These are phyloP conservation scores for Brachionus koreanus DNA, from an alignment of 1,140 invertebrate species.

Conservation along the genomic window DNA sequence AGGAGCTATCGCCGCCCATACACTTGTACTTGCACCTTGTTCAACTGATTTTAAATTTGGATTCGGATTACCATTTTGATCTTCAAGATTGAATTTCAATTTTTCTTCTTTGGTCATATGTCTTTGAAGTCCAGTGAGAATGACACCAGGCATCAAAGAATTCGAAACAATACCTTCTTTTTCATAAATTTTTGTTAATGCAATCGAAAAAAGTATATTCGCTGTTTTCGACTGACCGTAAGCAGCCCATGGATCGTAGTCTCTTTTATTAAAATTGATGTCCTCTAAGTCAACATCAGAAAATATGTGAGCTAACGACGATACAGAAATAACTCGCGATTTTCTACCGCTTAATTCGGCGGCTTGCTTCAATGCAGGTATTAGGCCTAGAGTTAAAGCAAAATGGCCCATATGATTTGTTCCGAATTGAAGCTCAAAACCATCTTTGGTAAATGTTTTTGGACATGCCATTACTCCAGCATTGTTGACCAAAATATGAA, in stretches of 20 bases:
- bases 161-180: background rate
- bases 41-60: constrained; percentile 46
- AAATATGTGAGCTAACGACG: background rate
- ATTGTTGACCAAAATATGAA: constrained; percentile 17
- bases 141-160: constrained; percentile 11
- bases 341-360: background rate
- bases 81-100: background rate
- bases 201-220: constrained; percentile 37
- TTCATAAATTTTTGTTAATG: background rate
- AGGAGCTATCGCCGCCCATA: constrained; percentile 73
- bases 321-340: constrained; percentile 9
- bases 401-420: constrained; percentile 54
- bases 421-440: constrained; percentile 51
- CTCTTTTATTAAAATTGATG: constrained; percentile 44
- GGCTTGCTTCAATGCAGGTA: background rate
- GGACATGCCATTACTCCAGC: constrained; percentile 41
- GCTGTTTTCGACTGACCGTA: constrained; percentile 49
- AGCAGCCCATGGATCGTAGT: constrained; percentile 37
- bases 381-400: constrained; percentile 1
- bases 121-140: background rate
- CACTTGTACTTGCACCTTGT: constrained; percentile 72
- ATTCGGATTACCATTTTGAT: constrained; percentile 12
- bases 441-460: constrained; percentile 46
- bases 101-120: background rate
- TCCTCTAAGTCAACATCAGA: constrained; percentile 44